A percentile compares a stretch with the other conserved stretches of the same genome.
Conservation (phyloP, 1,140 invertebrate species). For the Stratiolaelaps scimitus region DNA sequence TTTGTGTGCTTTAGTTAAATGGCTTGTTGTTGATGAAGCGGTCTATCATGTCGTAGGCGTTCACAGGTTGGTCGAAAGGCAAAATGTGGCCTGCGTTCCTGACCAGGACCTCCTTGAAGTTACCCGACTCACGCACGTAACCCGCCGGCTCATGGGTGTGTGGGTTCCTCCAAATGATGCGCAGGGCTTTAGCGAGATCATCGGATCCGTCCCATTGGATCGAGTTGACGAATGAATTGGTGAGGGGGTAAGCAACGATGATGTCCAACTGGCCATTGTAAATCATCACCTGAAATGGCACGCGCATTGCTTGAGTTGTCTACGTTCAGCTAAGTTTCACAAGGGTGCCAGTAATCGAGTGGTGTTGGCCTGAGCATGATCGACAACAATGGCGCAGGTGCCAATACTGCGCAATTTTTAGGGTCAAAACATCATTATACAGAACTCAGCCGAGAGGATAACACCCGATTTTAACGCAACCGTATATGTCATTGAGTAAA, state of each 20-base stretch:
- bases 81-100: conserved; percentile 71
- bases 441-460: too few relatives aligned
- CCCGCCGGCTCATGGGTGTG: conserved; percentile 56
- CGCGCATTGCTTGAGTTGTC: too few relatives aligned
- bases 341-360: too few relatives aligned
- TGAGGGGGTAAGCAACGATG: conserved; percentile 64
- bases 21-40: conserved; percentile 53
- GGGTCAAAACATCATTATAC: too few relatives aligned
- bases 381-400: too few relatives aligned
- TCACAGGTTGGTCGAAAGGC: conserved; percentile 63
- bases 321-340: too few relatives aligned
- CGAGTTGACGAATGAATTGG: conserved; percentile 53
- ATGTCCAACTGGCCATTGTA: conserved; percentile 75
- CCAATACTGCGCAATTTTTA: too few relatives aligned
- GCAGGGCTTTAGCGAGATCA: conserved; percentile 51
- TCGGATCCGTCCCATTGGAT: conserved; percentile 54
- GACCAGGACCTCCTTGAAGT: conserved; percentile 63
- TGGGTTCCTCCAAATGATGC: conserved; percentile 51
- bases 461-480: too few relatives aligned
- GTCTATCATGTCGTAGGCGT: conserved; percentile 60
- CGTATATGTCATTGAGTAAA: too few relatives aligned
- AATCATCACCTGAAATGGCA: too few relatives aligned
- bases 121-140: conserved; percentile 56
- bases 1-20: conserved; percentile 17
- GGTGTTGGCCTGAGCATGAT: too few relatives aligned